Evolutionary conservation across 2,888 invertebrate genomes (phyloP).

Genomic region (Anagyrus pseudococci): DNA sequence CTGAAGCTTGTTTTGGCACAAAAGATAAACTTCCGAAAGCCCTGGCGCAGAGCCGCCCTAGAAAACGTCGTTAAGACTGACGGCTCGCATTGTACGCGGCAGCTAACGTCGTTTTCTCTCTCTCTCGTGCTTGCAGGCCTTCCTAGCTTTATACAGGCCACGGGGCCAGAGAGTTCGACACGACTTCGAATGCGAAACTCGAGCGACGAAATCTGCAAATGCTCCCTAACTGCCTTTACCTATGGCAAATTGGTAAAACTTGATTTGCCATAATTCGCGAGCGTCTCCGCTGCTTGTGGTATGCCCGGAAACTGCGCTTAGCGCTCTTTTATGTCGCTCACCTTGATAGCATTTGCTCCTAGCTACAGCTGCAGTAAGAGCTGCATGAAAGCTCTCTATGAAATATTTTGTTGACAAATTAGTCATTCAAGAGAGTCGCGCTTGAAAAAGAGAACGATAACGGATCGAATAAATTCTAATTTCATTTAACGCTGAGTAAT

Average conservation of each 20-base stretch:
- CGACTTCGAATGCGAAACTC: constrained; percentile 47
- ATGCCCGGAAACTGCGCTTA: too few relatives aligned
- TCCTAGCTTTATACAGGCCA: constrained; percentile 18
- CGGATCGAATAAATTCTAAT: too few relatives aligned
- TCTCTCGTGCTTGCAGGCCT: too few relatives aligned
- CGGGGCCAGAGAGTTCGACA: too few relatives aligned
- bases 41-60: not conserved
- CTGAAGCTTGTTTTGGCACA: constrained; percentile 10
- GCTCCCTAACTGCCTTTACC: constrained; percentile 46
- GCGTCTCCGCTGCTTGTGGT: not conserved
- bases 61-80: constrained; percentile 28
- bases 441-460: too few relatives aligned
- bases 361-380: too few relatives aligned
- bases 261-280: constrained; percentile 47
- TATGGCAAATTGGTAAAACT: constrained; percentile 42
- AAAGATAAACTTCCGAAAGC: constrained; percentile 20
- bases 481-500: too few relatives aligned
- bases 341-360: too few relatives aligned
- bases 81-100: constrained; percentile 9
- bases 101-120: constrained; percentile 29
- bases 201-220: constrained; percentile 50
- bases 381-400: too few relatives aligned
- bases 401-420: too few relatives aligned
- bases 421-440: too few relatives aligned
- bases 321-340: too few relatives aligned